Percentiles rank a stretch among this genome's conserved stretches.
phyloP scores from a whole-genome alignment of 2,113 vertebrate species.

The Colaptes auratus region DNA sequence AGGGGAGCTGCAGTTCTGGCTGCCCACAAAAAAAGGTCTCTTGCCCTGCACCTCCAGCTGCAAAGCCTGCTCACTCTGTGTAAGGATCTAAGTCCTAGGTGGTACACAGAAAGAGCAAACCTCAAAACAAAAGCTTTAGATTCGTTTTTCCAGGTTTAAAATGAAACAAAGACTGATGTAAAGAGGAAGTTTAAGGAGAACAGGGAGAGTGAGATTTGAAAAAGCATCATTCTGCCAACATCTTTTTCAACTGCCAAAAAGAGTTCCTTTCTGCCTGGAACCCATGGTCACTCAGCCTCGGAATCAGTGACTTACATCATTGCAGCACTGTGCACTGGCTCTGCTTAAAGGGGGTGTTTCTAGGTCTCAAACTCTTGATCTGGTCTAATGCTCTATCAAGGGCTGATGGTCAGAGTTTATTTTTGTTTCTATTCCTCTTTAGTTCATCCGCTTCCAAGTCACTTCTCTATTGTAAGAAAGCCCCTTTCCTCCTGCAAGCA shows the following conservation, averaged over 20 bases:
- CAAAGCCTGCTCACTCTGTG: background rate
- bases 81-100: rapidly evolving
- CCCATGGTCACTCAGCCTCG: background rate
- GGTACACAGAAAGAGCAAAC: background rate
- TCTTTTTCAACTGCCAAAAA: background rate
- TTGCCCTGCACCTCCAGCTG: background rate
- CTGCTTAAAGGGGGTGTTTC: background rate
- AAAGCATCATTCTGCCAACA: background rate
- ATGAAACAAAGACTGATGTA: background rate
- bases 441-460: background rate
- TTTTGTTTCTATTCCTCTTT: conserved; percentile 32
- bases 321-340: background rate
- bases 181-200: background rate
- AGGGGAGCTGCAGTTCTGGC: background rate
- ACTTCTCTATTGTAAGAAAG: background rate
- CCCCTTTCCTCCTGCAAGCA: background rate
- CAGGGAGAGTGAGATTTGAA: background rate
- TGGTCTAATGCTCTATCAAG: background rate
- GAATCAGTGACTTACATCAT: background rate
- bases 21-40: background rate
- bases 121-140: background rate
- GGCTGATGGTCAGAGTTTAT: background rate
- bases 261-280: background rate
- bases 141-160: background rate
- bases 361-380: background rate